Percentiles rank a stretch among this genome's conserved stretches.
Conservation (phyloP, 1,140 invertebrate species). For the Venturia canescens region DNA sequence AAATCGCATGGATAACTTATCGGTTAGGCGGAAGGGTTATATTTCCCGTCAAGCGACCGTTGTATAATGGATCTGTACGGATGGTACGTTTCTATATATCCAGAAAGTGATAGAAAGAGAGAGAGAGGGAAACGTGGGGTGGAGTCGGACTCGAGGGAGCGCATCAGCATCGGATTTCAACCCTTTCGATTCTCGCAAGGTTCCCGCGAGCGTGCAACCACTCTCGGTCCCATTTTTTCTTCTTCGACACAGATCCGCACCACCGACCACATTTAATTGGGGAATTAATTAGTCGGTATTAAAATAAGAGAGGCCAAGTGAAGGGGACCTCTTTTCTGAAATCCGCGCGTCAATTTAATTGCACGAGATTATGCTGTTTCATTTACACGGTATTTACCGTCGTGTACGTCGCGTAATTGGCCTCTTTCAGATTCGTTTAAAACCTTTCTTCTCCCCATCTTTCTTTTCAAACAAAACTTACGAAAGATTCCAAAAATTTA, state of each 20-base stretch:
- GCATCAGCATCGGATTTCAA: constrained; percentile 44
- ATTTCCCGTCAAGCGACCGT: background rate
- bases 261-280: constrained; percentile 36
- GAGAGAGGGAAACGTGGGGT: background rate
- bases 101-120: too few relatives aligned
- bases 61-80: background rate
- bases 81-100: background rate
- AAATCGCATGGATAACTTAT: constrained; percentile 43
- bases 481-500: too few relatives aligned
- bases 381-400: background rate
- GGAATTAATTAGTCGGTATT: constrained; percentile 45
- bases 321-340: background rate
- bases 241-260: constrained; percentile 1
- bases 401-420: too few relatives aligned
- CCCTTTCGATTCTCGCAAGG: constrained; percentile 41
- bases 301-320: constrained; percentile 25
- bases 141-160: constrained; percentile 33
- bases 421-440: too few relatives aligned
- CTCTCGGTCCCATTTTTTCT: constrained; percentile 20
- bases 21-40: constrained; percentile 3
- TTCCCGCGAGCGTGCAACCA: background rate
- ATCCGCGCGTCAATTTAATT: constrained; percentile 42
- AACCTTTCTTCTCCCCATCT: too few relatives aligned
- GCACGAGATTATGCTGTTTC: constrained; percentile 2
- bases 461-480: too few relatives aligned